Evolutionary conservation across 2,113 vertebrate genomes (phyloP).

Genomic region (Seriola quinqueradiata): DNA sequence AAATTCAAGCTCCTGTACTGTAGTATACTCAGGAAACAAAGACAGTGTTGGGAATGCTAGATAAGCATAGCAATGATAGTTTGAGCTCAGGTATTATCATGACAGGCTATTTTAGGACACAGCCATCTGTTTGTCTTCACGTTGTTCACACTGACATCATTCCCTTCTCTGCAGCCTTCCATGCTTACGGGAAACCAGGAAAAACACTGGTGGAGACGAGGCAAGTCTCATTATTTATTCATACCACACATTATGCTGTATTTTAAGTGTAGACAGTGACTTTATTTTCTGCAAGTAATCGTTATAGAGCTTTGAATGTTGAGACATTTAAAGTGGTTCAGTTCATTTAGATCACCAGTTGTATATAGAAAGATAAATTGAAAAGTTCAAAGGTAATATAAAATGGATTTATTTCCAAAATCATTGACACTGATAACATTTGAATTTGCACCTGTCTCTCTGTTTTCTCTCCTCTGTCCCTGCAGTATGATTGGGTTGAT

Average conservation of each 20-base stretch:
- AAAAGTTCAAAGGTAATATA: background rate
- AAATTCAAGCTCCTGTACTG: background rate
- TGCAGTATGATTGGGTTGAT: constrained; percentile 96
- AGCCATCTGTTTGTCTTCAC: constrained; percentile 17
- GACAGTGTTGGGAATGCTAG: background rate
- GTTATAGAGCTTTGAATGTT: background rate
- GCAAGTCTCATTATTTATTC: constrained; percentile 74
- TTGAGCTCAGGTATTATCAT: background rate
- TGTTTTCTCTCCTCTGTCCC: constrained; percentile 11
- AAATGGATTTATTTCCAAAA: background rate
- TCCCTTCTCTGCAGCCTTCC: constrained; percentile 87
- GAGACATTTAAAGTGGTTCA: background rate
- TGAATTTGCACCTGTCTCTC: background rate
- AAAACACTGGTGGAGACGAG: constrained; percentile 96
- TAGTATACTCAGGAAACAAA: background rate
- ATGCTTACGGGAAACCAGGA: constrained; percentile 95
- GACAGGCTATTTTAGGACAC: constrained; percentile 8
- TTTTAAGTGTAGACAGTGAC: background rate
- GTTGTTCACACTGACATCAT: constrained; percentile 33
- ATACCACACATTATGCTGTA: background rate
- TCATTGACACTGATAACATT: background rate
- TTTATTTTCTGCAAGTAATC: background rate
- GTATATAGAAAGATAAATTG: background rate
- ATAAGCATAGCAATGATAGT: background rate
- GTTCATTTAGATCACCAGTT: background rate